These are phyloP conservation scores for Porites evermanni DNA, from an alignment of 92 coral and sea anemone species.

Conservation along the genomic window DNA sequence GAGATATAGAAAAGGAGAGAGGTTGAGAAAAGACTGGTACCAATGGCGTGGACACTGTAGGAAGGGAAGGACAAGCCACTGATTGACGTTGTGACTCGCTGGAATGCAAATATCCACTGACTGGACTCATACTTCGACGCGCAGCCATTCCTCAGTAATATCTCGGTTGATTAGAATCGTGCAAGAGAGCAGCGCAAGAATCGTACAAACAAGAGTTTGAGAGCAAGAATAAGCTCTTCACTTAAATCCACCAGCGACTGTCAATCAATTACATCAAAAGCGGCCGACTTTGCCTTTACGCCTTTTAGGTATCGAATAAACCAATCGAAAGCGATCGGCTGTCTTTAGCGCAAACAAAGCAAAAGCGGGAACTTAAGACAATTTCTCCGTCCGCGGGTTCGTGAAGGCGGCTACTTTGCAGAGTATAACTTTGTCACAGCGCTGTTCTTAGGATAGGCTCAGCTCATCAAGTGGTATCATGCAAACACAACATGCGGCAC, in stretches of 20 bases:
- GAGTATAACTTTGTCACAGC: background rate
- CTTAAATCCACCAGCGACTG: constrained; percentile 1
- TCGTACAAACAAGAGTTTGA: background rate
- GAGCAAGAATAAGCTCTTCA: background rate
- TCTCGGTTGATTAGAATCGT: background rate
- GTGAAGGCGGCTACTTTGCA: background rate
- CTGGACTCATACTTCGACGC: background rate
- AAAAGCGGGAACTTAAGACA: background rate
- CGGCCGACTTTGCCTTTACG: constrained; percentile 10
- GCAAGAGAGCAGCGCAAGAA: no score
- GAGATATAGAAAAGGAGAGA: constrained; percentile 38
- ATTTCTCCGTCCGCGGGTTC: background rate
- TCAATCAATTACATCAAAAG: constrained; percentile 15
- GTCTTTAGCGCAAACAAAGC: background rate
- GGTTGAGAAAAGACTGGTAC: constrained; percentile 21
- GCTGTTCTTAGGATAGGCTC: no score
- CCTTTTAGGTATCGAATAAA: background rate
- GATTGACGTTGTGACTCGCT: background rate
- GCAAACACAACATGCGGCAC: no score
- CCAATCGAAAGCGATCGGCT: background rate
- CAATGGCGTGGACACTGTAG: background rate
- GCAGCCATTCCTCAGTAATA: constrained; percentile 5
- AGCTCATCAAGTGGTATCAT: no score
- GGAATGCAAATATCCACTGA: background rate
- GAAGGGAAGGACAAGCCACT: background rate